phyloP scores from a whole-genome alignment of 2,888 invertebrate species.

The Onchidella celtica region DNA sequence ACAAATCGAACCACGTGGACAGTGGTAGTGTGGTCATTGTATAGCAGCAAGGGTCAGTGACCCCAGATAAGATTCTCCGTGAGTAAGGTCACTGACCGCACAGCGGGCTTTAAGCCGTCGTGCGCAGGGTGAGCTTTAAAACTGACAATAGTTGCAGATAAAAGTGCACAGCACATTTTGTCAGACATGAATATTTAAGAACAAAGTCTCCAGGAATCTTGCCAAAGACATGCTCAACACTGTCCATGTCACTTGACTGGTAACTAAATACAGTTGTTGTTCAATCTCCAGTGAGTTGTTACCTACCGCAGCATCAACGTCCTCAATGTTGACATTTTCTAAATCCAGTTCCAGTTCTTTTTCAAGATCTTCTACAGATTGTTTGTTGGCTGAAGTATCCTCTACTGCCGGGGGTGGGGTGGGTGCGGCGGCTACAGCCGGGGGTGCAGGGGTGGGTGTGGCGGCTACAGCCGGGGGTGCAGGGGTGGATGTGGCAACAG shows the following conservation, averaged over 20 bases:
- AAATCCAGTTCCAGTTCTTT: conserved; percentile 92
- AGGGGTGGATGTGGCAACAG: neutral
- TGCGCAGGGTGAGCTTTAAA: no score
- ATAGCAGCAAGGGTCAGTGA: no score
- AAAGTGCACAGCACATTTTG: neutral
- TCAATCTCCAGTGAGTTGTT: no score
- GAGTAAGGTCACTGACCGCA: no score
- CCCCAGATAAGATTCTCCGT: no score
- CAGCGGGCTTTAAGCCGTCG: no score
- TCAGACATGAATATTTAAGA: neutral
- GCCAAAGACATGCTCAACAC: no score
- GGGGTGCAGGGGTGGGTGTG: conserved; percentile 23
- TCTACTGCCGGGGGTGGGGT: neutral
- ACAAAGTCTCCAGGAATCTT: no score
- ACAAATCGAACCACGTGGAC: no score
- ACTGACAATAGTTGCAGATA: neutral
- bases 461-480: neutral
- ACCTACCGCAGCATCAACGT: conserved; percentile 84
- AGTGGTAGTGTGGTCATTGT: no score
- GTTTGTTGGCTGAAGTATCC: conserved; percentile 39
- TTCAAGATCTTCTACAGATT: conserved; percentile 80
- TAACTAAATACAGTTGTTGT: no score
- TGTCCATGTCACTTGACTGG: no score
- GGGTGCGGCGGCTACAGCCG: neutral
- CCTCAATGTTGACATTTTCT: conserved; percentile 90